Evolutionary conservation across 1,140 invertebrate species (phyloP).

Genomic region (Drosophila albomicans): DNA sequence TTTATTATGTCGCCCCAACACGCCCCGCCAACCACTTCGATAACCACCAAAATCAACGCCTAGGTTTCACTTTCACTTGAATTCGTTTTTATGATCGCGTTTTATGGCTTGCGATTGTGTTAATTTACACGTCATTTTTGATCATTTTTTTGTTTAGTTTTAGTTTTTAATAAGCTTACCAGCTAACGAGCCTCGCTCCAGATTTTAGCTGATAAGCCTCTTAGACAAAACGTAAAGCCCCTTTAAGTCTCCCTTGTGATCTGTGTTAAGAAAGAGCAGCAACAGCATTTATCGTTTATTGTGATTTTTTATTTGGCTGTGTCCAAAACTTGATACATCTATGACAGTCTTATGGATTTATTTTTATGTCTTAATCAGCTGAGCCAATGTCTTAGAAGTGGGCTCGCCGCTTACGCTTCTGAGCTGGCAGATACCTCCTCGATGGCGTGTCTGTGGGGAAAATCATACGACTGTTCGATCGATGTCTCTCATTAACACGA

Average conservation of each 20-base stretch:
- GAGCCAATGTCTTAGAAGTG: conserved; percentile 14
- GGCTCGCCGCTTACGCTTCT: conserved; percentile 42
- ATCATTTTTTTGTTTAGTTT: conserved; percentile 24
- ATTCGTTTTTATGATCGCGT: conserved; percentile 59
- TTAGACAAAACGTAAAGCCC: conserved; percentile 49
- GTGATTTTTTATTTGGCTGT: conserved; percentile 55
- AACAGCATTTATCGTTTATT: conserved; percentile 48
- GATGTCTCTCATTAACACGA: conserved; percentile 56
- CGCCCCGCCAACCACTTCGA: conserved; percentile 1
- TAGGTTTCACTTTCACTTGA: conserved; percentile 63
- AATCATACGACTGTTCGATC: conserved; percentile 55
- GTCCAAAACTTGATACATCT: conserved; percentile 51
- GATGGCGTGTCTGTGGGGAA: conserved; percentile 48
- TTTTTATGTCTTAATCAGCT: conserved; percentile 67
- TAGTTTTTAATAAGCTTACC: conserved; percentile 38
- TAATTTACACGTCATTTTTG: conserved; percentile 74
- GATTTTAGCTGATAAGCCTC: conserved; percentile 66
- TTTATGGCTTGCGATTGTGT: conserved; percentile 69
- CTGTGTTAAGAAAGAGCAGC: conserved; percentile 26
- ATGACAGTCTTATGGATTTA: conserved; percentile 65
- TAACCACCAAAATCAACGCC: conserved; percentile 20
- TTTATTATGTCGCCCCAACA: conserved; percentile 53
- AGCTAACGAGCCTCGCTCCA: conserved; percentile 57
- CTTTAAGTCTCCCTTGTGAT: not conserved
- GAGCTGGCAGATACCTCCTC: conserved; percentile 30